Base-by-base conservation (phyloP, 2,888 invertebrate species). In the Drosophila nr. perissopoda region DNA sequence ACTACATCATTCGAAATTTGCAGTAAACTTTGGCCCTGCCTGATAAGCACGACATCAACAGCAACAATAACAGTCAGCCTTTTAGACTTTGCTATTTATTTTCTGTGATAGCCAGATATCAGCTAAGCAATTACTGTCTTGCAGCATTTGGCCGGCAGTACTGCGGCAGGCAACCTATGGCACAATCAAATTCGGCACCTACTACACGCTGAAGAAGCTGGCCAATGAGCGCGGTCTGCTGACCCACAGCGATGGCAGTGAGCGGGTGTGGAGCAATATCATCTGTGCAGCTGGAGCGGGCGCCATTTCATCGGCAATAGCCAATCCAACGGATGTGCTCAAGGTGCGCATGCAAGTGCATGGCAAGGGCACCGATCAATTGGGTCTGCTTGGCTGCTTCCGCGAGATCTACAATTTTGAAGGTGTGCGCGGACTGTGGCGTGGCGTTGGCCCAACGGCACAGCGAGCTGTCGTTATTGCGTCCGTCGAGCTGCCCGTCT, bases 161-260 rank as follows among this genome's bases (percentile, higher is more conserved):
- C 94, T 99, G 67, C 95, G 98, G 4, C 99, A 99, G 93, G 97
- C 98, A 36, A 98, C 98, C 46, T 99, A 99, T 94, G 99, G 99
- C 83, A 98, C 98, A 40, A 97, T 99, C 76, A 99, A 99, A 94
- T 98, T 99, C 92, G 99, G 99, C 81, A 97, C 98, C 16, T 99
- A 99, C 93, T 98, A 99, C 92, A 96, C 97, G 2, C 93, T 98
- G 82, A 98, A 98, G 93, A 94, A 95, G 90, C 93, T 95, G 71
- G 92, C 96, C 48, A 94, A 95, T 16, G 94, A 95, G 91, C 93
- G 94, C 76, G 94, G 94, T 0, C 70, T 92, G 16, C 89, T 93
- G 11, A 82, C 89, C 4, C 91, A 93, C 79, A 88, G 91, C n/a
- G 90, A 94, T 63, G 94, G 94, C 25, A 92, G 93, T 76, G 94